Conservation (phyloP, 2,113 vertebrate species). For the Xiphophorus hellerii region DNA sequence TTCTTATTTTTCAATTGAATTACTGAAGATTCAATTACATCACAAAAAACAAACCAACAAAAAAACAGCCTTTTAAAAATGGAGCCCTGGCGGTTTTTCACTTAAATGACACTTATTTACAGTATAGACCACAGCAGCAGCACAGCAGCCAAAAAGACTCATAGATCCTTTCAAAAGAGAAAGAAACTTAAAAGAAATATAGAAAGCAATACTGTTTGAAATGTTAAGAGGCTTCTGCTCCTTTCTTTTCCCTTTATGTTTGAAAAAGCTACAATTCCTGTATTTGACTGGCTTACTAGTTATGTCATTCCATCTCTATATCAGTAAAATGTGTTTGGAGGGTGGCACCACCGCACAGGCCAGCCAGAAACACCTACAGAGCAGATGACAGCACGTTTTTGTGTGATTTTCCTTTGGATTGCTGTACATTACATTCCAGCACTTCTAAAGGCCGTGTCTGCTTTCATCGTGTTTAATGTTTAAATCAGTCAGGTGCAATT, state of each 20-base stretch:
- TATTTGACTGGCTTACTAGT: not conserved
- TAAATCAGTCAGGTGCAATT: not conserved
- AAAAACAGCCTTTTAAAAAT: not conserved
- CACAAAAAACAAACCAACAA: not conserved
- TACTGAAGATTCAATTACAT: not conserved
- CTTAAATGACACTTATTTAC: not conserved
- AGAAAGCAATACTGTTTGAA: not conserved
- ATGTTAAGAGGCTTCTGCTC: not conserved
- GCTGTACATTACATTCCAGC: not conserved
- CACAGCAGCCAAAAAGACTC: not conserved
- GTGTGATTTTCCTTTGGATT: not conserved
- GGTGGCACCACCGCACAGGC: not conserved
- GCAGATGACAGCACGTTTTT: constrained; percentile 1
- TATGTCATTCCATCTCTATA: not conserved
- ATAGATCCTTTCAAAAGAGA: not conserved
- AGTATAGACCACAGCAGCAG: not conserved
- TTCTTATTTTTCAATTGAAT: not conserved
- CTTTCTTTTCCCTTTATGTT: not conserved
- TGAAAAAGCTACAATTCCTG: not conserved
- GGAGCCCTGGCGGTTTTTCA: not conserved
- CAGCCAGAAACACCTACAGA: constrained; percentile 9
- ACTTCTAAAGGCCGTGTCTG: not conserved
- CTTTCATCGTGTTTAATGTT: not conserved
- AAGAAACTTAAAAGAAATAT: not conserved
- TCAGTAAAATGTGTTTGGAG: not conserved